Evolutionary conservation across 2,888 invertebrate species (phyloP).

Genomic region (Achlya flavicornis): DNA sequence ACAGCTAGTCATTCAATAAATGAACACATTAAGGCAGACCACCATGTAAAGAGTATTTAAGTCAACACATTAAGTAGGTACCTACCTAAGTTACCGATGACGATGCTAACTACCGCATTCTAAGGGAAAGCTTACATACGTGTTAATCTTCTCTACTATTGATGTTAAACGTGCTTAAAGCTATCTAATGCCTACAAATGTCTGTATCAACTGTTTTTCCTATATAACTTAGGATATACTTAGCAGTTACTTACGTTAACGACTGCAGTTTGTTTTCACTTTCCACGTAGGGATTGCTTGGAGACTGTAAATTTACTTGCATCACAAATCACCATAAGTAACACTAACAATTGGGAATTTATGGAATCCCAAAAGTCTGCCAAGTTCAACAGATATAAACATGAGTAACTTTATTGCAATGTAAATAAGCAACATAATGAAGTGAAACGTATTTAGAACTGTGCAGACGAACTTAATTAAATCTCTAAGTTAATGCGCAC

Average conservation of each 20-base stretch:
- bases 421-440: conserved; percentile 10
- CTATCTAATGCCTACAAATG: not conserved
- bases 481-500: not conserved
- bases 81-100: not conserved
- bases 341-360: conserved; percentile 12
- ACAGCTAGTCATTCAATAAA: too few species aligned
- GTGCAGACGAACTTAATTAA: not conserved
- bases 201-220: conserved; percentile 3
- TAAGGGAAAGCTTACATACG: conserved; percentile 3
- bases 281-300: not conserved
- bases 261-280: not conserved
- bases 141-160: not conserved
- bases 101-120: not conserved
- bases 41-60: not conserved
- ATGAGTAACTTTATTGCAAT: conserved; percentile 9
- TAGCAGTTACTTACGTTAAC: not conserved
- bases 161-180: conserved; percentile 2
- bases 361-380: conserved; percentile 3
- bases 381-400: conserved; percentile 12
- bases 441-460: conserved; percentile 6
- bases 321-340: not conserved
- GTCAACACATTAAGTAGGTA: not conserved
- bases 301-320: not conserved
- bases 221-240: not conserved
- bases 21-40: not conserved